Evolutionary conservation across 1,140 invertebrate genomes (phyloP), one percentile per base, ranked within the genome.

Genomic region (Drosophila miranda): DNA sequence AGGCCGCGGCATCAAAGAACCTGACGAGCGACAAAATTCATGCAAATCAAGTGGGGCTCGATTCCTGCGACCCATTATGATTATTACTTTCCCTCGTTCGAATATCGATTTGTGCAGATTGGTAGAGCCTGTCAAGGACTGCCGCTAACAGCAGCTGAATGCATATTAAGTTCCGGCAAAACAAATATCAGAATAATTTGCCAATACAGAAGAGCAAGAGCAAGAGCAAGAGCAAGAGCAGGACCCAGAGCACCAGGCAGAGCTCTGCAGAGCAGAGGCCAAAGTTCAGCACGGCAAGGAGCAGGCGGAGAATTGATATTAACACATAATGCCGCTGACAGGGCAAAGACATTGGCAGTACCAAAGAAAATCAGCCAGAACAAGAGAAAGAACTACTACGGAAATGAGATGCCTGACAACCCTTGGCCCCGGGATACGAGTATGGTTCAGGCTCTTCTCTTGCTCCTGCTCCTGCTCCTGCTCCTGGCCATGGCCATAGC

Each of bases 121-220:
- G 53, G 48, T 38, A 26, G 28, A 11, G 38, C 26, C n/a, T 52
- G 43, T 52, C 41, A 52, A 52, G 50, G 41, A 48, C 74, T 78
- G 75, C 70, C 57, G 51, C 54, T 64, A 60, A 67, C 64, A 75
- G 61, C 66, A 66, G 60, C 76, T 51, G 53, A 86, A 57, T 81
- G 82, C 82, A 86, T 87, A 87, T 86, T 87, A 70, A 80, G 81
- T 80, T 53, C 68, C 77, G 81, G 86, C 81, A 81, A 81, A 82
- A 87, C 82, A 78, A 87, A 86, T 87, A 75, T 59, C 62, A 48
- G 82, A 78, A 86, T 86, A 86, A 86, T 87, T 86, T 87, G 56
- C 78, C 78, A 82, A 87, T 84, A 75, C 72, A 75, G 19, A 9
- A 16, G 38, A 44, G 43, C 21, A 11, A 43, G 26, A 28, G 43